phyloP scores from a whole-genome alignment of 2,888 invertebrate species.

The Lasioglossum leucozonium region DNA sequence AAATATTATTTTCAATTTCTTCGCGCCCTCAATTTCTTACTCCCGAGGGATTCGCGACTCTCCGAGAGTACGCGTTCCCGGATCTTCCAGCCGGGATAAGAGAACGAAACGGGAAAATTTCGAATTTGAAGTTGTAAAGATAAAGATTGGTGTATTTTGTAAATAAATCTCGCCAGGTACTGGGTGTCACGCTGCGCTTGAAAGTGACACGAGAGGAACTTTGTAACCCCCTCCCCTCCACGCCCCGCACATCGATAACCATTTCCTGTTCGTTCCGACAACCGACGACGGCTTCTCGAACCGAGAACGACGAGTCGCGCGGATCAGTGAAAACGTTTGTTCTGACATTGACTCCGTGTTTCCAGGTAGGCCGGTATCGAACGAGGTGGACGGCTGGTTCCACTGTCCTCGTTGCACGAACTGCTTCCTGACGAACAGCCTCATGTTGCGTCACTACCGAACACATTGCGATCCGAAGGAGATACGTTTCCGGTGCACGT shows the following conservation, averaged over 20 bases:
- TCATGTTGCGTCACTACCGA: slow-evolving; percentile 78
- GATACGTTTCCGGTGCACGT: slow-evolving; percentile 80
- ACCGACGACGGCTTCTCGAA: background rate
- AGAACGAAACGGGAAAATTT: background rate
- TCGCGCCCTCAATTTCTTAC: background rate
- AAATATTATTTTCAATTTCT: background rate
- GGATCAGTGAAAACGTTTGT: background rate
- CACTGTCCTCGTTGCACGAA: slow-evolving; percentile 72
- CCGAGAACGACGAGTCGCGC: background rate
- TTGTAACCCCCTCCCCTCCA: background rate
- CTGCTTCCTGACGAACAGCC: slow-evolving; percentile 72
- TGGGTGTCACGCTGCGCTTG: background rate
- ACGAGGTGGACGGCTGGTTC: slow-evolving; percentile 66
- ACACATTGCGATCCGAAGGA: slow-evolving; percentile 78
- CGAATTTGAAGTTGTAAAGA: background rate
- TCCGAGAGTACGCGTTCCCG: background rate
- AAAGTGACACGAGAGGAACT: background rate
- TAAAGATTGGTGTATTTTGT: background rate
- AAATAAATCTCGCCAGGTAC: background rate
- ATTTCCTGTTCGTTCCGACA: background rate
- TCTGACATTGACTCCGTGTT: slow-evolving; percentile 67
- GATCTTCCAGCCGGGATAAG: background rate
- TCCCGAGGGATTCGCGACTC: background rate
- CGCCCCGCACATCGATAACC: background rate
- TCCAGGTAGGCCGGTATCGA: slow-evolving; percentile 70